phyloP scores from a whole-genome alignment of 2,113 vertebrate species.

The Rhineura floridana region DNA sequence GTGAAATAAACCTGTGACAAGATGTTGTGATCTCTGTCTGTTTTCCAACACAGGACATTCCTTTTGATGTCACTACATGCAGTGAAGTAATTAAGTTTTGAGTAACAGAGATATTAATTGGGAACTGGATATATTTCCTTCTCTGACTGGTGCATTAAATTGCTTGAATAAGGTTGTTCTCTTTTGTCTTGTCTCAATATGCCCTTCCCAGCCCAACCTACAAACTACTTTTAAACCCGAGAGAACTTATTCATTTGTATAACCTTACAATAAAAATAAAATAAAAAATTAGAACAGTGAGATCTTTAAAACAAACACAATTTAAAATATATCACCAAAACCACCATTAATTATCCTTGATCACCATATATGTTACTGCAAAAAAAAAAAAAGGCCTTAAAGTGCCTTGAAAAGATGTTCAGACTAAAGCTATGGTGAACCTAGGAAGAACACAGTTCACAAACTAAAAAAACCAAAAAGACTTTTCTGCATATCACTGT shows the following conservation, averaged over 20 bases:
- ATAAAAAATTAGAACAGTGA: background rate
- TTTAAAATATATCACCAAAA: background rate
- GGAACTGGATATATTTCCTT: background rate
- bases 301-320: background rate
- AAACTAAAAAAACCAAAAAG: background rate
- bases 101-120: slow-evolving; percentile 1
- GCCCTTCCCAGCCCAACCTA: background rate
- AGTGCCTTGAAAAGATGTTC: background rate
- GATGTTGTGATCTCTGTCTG: background rate
- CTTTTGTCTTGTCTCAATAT: background rate
- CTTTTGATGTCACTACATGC: slow-evolving; percentile 1
- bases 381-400: background rate
- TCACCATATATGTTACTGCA: background rate
- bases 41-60: slow-evolving; percentile 1
- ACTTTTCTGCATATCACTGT: background rate
- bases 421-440: background rate
- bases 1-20: background rate
- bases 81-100: background rate
- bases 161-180: background rate
- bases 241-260: background rate
- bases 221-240: background rate
- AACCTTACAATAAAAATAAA: background rate
- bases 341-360: background rate
- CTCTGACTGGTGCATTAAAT: background rate
- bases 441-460: background rate